Base-by-base conservation (phyloP, 2,797 vertebrate genomes). In the Gephyroberyx darwinii region DNA sequence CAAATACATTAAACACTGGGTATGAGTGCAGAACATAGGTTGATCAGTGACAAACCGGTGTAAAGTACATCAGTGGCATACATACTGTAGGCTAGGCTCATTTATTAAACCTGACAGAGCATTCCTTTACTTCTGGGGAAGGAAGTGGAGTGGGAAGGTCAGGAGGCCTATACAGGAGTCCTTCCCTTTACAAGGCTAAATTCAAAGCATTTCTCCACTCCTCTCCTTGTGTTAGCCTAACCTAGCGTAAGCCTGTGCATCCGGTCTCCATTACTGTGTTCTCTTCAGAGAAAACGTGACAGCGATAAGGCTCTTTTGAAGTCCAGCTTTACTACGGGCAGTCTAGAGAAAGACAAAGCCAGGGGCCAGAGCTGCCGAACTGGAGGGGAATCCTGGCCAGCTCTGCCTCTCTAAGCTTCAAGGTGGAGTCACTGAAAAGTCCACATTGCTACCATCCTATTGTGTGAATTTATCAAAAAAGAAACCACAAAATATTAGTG, bases 151-250 rank as follows among this genome's bases (percentile, higher is more conserved):
- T 84, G 72, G 88, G 86, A 79, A 91, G 84, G 85, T 88, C 75
- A 76, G 69, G 88, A 90, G 89, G 87, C 80, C 82, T 80, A 4
- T 69, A 82, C 81, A 55, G 83, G 83, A 89, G 83, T 85, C 84
- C 83, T 87, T 90, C 84, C 90, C 69, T 84, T 92, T 90, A 88
- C 89, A 89, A 89, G 84, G 85, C 75, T 65, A 83, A 85, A 92
- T 92, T 93, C 86, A 93, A 93, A 93, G 90, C 89, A 74, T 90
- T 90, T 89, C 81, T 85, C 68, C 70, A 69, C 82, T 91, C 74
- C 64, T 89, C 73, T 85, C 75, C 85, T 85, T 82, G 87, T 88
- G 86, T 88, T 83, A 59, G 75, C 75, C 70, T 78, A 79, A 75
- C 72, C 83, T 60, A 65, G 87, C 69, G 78, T 92, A 92, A 90